phyloP scores from a whole-genome alignment of 2,113 vertebrate species.

The Hypomesus transpacificus region DNA sequence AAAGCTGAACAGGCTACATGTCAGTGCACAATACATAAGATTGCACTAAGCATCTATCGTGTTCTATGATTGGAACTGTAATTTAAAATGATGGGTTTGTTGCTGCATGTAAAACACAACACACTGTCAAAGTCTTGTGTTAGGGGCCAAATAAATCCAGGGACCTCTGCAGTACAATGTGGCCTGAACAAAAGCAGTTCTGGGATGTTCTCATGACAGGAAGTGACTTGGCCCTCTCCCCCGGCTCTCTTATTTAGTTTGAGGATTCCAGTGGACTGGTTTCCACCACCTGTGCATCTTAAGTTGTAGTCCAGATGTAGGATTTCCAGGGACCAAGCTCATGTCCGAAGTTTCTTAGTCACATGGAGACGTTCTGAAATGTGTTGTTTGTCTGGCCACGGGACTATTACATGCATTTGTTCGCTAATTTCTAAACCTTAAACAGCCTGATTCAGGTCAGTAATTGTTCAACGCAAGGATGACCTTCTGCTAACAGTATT shows the following conservation, averaged over 20 bases:
- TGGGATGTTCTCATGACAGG: slow-evolving; percentile 43
- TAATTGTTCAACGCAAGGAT: too few species aligned
- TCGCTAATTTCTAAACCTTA: too few species aligned
- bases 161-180: slow-evolving; percentile 9
- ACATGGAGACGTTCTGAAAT: slow-evolving; percentile 8
- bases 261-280: slow-evolving; percentile 12
- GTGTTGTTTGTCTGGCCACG: not conserved
- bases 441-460: too few species aligned
- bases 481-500: too few species aligned
- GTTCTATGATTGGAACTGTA: not conserved
- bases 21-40: too few species aligned
- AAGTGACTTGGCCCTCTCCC: slow-evolving; percentile 31
- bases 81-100: not conserved
- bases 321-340: slow-evolving; percentile 32
- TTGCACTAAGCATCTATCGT: not conserved
- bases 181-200: slow-evolving; percentile 18
- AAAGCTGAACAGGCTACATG: not conserved
- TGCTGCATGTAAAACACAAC: not conserved
- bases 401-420: not conserved
- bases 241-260: slow-evolving; percentile 15
- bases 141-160: not conserved
- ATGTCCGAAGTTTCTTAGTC: slow-evolving; percentile 15
- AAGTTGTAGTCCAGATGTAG: slow-evolving; percentile 42
- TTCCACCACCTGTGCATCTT: slow-evolving; percentile 39
- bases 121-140: not conserved